A percentile compares a stretch with the other conserved stretches of the same genome.
Conservation (phyloP, 2,113 vertebrate species). For the Colistium nudipinnis region DNA sequence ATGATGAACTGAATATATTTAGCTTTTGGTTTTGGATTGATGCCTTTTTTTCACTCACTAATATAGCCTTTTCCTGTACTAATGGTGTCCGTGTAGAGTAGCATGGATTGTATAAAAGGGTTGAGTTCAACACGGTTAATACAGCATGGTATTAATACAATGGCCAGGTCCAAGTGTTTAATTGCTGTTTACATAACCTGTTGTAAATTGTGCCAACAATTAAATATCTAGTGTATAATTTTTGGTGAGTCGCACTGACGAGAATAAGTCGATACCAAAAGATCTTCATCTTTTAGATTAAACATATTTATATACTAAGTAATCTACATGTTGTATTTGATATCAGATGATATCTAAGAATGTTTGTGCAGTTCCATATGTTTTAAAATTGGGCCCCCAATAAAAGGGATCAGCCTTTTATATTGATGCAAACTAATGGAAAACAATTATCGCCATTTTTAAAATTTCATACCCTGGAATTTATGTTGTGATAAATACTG, state of each 20-base stretch:
- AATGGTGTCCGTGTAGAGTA: neutral
- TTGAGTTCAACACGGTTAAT: too few species aligned
- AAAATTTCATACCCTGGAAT: too few species aligned
- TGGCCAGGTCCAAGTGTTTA: neutral
- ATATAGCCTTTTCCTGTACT: neutral
- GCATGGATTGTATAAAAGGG: neutral
- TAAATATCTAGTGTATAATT: neutral
- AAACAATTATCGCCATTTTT: too few species aligned
- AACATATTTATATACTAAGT: neutral
- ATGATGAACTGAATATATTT: neutral
- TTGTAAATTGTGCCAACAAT: neutral
- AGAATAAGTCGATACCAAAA: too few species aligned
- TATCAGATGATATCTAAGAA: too few species aligned
- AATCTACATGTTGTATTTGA: too few species aligned
- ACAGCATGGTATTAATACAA: neutral
- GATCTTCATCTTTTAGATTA: too few species aligned
- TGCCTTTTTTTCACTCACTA: neutral
- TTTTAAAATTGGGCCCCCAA: too few species aligned
- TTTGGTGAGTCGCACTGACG: too few species aligned
- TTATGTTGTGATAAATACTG: too few species aligned
- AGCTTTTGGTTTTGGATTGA: neutral
- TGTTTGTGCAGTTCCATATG: too few species aligned
- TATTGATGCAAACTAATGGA: neutral
- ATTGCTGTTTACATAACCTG: neutral
- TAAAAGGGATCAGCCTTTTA: too few species aligned